A percentile compares a stretch with the other conserved stretches of the same genome.
phyloP scores from a whole-genome alignment of 2,113 vertebrate species.

The Stigmatopora nigra region DNA sequence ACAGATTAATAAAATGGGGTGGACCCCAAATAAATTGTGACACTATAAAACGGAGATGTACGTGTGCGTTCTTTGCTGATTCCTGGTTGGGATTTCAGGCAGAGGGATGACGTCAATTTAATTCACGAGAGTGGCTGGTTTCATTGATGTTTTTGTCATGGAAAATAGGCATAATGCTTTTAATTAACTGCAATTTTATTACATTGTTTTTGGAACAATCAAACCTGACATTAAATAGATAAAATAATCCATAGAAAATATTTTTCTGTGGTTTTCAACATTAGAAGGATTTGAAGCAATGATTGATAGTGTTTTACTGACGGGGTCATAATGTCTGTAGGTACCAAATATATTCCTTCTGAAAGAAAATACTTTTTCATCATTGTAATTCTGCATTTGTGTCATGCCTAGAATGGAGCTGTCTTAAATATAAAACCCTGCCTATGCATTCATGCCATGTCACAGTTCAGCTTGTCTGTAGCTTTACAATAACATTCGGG shows the following conservation, averaged over 20 bases:
- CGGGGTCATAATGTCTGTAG: slow-evolving; percentile 41
- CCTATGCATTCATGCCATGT: slow-evolving; percentile 14
- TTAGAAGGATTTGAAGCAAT: slow-evolving; percentile 12
- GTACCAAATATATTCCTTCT: slow-evolving; percentile 59
- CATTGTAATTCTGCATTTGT: slow-evolving; percentile 28
- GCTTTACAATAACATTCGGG: slow-evolving; percentile 41
- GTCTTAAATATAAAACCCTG: slow-evolving; percentile 2
- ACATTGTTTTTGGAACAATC: too few species aligned
- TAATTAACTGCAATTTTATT: too few species aligned
- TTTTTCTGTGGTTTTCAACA: neutral
- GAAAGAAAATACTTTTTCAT: slow-evolving; percentile 42
- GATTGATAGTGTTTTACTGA: slow-evolving; percentile 32
- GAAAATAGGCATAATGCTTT: neutral
- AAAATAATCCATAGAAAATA: neutral
- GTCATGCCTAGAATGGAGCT: slow-evolving; percentile 27
- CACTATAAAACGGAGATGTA: neutral
- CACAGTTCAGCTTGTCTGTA: slow-evolving; percentile 25
- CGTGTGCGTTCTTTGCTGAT: neutral
- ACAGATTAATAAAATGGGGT: neutral
- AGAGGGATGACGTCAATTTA: neutral
- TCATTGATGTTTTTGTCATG: neutral
- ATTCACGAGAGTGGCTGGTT: neutral
- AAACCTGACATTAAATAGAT: neutral
- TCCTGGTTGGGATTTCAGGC: neutral
- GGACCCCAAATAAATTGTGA: neutral